These are phyloP conservation scores for Trichogramma evanescens DNA, from an alignment of 2,888 invertebrate species.

Conservation along the genomic window DNA sequence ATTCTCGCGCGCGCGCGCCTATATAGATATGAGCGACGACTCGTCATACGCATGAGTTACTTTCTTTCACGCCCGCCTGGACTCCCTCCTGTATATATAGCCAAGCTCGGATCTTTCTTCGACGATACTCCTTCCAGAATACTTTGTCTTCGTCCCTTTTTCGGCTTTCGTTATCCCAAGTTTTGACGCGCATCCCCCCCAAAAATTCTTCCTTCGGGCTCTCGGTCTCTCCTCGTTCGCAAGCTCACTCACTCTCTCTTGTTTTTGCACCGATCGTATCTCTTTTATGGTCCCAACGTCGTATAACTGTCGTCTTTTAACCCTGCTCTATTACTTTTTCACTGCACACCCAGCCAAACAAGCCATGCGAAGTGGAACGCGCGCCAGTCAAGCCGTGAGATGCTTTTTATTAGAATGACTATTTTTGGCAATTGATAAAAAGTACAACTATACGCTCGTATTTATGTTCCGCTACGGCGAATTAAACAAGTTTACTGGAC, in stretches of 20 bases:
- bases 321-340: slow-evolving; percentile 7
- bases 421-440: too few species aligned
- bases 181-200: neutral
- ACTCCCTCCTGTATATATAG: neutral
- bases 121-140: neutral
- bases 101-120: neutral
- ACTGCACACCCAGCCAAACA: neutral
- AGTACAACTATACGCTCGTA: too few species aligned
- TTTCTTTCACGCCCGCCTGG: slow-evolving; percentile 10
- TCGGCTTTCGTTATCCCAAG: neutral
- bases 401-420: too few species aligned
- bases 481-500: too few species aligned
- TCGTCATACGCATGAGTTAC: slow-evolving; percentile 18
- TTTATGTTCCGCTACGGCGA: too few species aligned
- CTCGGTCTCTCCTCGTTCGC: neutral
- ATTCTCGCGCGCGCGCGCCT: too few species aligned
- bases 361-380: neutral
- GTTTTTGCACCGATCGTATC: neutral
- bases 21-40: neutral
- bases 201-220: neutral
- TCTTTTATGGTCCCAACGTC: neutral
- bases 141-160: neutral
- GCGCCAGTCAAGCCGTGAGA: too few species aligned
- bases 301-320: slow-evolving; percentile 4
- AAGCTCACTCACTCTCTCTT: neutral